Base-by-base conservation (phyloP, 2,797 vertebrate genomes). In the Manis crassicaudata region DNA sequence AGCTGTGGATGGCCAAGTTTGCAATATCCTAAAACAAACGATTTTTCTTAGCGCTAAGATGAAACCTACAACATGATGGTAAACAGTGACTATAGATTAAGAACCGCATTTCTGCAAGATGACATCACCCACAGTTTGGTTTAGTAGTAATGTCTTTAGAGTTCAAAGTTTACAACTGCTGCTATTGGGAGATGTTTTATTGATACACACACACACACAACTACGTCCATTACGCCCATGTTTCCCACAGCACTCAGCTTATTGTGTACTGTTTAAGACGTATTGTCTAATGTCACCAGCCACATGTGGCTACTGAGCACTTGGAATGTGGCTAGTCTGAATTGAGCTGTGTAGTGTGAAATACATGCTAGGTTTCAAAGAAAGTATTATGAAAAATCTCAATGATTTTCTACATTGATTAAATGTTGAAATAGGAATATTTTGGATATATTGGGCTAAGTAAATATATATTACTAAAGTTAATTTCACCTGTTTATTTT, bases 361-460 rank as follows among this genome's bases (percentile, higher is more conserved):
- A 85, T n/a, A 52, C 13, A 83, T 21, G 54, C 37, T 18, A 27
- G 75, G 72, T 75, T 95, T 95, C 43, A 90, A 91, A 94, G 29
- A 54, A 32, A n/a, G 25, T 70, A 54, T 72, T 95, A 21, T 80
- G 62, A 88, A 83, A 56, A 46, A 76, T 37, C 40, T 73, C 82
- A 83, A 79, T 65, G 29, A 72, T 40, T 87, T 94, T 86, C 35
- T 58, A 27, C 58, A 68, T 50, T 75, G 76, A 75, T 62, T 75
- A 67, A 62, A 76, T 40, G 20, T 91, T 63, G n/a, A 67, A 87
- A 72, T 60, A 56, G 23, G 56, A 65, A 54, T 72, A 35, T 81
- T 76, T 67, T 72, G 35, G 50, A 90, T 32, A 35, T 68, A 25
- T 72, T 73, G 37, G 10, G 9, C 68, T 88, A 96, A 73, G 63